Evolutionary conservation across 2,113 vertebrate species (phyloP).

Genomic region (Zosterops hypoxanthus): DNA sequence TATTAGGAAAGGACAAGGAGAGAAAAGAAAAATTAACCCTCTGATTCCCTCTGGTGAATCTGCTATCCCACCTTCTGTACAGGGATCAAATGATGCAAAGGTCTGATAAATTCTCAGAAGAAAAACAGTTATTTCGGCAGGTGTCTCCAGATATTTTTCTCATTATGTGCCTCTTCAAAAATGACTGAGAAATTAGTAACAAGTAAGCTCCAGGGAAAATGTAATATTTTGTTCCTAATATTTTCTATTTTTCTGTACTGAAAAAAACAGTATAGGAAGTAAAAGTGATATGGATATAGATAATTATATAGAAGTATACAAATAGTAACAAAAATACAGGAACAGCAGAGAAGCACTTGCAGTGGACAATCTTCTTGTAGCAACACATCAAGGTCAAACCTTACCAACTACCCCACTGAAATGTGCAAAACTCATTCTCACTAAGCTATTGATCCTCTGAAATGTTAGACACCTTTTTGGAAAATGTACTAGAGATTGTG

Average conservation of each 20-base stretch:
- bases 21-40: conserved; percentile 6
- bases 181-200: not conserved
- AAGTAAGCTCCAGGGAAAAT: not conserved
- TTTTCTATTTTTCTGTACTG: not conserved
- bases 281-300: not conserved
- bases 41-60: not conserved
- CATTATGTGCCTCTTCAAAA: not conserved
- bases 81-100: not conserved
- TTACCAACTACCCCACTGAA: not conserved
- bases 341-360: not conserved
- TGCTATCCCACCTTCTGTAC: not conserved
- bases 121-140: not conserved
- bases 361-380: fast-evolving
- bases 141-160: not conserved
- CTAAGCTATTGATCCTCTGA: not conserved
- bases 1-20: not conserved
- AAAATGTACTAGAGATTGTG: not conserved
- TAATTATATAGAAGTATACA: not conserved
- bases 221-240: not conserved
- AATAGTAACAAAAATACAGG: not conserved
- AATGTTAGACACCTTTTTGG: not conserved
- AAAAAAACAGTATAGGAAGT: not conserved
- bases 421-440: not conserved
- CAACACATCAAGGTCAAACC: not conserved
- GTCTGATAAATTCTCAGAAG: not conserved